A percentile compares a stretch with the other conserved stretches of the same genome.
These are phyloP conservation scores for Bufo bufo DNA, from an alignment of 2,113 vertebrate species.

Conservation along the genomic window DNA sequence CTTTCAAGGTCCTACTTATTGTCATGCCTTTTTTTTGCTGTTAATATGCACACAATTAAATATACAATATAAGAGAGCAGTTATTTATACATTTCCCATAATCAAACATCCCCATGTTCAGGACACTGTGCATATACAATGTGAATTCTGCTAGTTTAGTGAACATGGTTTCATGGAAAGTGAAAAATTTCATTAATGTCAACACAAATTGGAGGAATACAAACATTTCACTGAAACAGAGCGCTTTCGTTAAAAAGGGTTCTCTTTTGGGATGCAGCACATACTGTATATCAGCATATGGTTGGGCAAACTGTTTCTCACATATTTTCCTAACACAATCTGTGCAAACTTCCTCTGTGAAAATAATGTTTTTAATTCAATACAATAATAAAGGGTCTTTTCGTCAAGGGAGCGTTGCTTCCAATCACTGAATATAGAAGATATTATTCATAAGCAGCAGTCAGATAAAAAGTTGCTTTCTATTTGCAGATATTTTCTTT, in stretches of 20 bases:
- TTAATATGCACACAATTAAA: too few relatives aligned
- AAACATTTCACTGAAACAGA: not conserved
- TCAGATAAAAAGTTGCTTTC: not conserved
- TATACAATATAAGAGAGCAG: too few relatives aligned
- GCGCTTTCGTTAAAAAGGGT: not conserved
- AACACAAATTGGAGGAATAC: not conserved
- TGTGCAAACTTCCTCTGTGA: conserved; percentile 53
- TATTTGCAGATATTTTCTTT: too few relatives aligned
- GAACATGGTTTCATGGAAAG: not conserved
- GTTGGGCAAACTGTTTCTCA: conserved; percentile 53
- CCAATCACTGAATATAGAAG: not conserved
- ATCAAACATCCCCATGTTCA: not conserved
- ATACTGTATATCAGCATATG: conserved; percentile 31
- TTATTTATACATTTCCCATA: not conserved
- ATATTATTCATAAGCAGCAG: conserved; percentile 4
- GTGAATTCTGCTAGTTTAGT: not conserved
- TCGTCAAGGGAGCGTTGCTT: not conserved
- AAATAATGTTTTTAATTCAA: conserved; percentile 31
- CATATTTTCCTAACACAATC: conserved; percentile 53
- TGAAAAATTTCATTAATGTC: not conserved
- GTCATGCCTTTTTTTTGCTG: too few relatives aligned
- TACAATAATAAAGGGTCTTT: conserved; percentile 21
- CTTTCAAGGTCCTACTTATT: too few relatives aligned
- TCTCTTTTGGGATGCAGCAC: conserved; percentile 36
- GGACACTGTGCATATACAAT: not conserved